Base-by-base conservation (phyloP, 2,113 vertebrate species). In the Accipiter cooperii region DNA sequence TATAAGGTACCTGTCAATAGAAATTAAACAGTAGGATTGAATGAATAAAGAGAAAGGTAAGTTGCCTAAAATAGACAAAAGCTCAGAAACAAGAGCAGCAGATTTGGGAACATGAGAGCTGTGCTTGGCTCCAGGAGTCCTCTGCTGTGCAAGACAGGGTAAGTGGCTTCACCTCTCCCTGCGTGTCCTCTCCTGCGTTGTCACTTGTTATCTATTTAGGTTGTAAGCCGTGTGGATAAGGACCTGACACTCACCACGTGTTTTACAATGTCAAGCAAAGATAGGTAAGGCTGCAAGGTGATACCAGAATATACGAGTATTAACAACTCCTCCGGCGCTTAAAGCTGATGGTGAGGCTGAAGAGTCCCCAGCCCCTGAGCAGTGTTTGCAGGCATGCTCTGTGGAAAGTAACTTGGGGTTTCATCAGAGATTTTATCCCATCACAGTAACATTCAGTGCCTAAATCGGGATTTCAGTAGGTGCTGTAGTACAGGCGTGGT, bases 311-410 rank as follows among this genome's bases (percentile, higher is more conserved):
- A 20, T 2, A 33, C 3, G 2, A 73, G 19, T 47, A 34, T 13
- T 31, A 82, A 7, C 16, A 47, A 2, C 33, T 46, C 25, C 2
- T 2, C 2, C 0, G 1, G 24, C 6, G 1, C 40, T 38, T 61
- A 29, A 46, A 83, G 29, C 17, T 55, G n/a, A 8, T 2, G 2
- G 20, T 13, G 87, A 88, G 87, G 34, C 52, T 73, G 33, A n/a
- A 6, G 24, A 21, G 40, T 3, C 33, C 69, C 92, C 70, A 42
- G 49, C 55, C 65, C 54, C 36, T 20, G 31, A 38, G 64, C 46
- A 47, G 33, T 3, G 0, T 44, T 49, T 40, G 28, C 68, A 76
- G 71, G 34, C 66, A 38, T 1, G 0, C 2, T 13, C 65, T 36
- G 4, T 19, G 40, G 8, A 29, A 46, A 68, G 17, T 54, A 13